These are phyloP conservation scores for Orchesellides sinensis DNA, from an alignment of 2,888 invertebrate species.

Conservation along the genomic window DNA sequence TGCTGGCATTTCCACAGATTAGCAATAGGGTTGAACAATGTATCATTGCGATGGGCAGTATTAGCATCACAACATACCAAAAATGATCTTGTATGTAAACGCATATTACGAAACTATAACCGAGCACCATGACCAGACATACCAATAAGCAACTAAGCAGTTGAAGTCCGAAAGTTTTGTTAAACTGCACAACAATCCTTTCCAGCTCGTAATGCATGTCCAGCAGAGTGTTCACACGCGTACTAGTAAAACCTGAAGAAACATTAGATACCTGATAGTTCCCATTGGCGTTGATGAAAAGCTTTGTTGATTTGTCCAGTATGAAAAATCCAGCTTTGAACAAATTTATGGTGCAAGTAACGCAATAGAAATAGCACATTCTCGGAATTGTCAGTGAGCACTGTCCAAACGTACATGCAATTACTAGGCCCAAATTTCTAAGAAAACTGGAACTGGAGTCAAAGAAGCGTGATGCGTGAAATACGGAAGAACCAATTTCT, in stretches of 20 bases:
- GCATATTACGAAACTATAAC: conserved; percentile 28
- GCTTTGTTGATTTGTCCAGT: conserved; percentile 3
- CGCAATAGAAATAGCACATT: conserved; percentile 38
- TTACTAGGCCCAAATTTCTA: conserved; percentile 5
- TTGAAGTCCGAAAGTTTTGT: conserved; percentile 36
- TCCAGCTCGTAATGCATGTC: conserved; percentile 47
- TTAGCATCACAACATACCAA: conserved; percentile 18
- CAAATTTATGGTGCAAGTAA: conserved; percentile 29
- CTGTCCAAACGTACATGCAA: conserved; percentile 31
- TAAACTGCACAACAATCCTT: conserved; percentile 28
- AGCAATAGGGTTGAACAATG: conserved; percentile 19
- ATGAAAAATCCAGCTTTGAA: conserved; percentile 37
- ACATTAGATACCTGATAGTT: too few species aligned
- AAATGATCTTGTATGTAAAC: conserved; percentile 12
- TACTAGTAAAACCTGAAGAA: too few species aligned
- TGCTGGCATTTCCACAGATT: conserved; percentile 21
- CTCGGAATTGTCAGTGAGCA: conserved; percentile 39
- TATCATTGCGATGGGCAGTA: not conserved
- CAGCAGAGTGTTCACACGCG: not conserved
- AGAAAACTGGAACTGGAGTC: not conserved
- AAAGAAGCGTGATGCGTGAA: conserved; percentile 1
- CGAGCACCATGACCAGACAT: conserved; percentile 32
- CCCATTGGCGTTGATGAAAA: too few species aligned
- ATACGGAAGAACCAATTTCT: not conserved
- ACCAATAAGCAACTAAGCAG: conserved; percentile 30